Conservation (phyloP, 2,113 vertebrate genomes). For the Taxidea taxus region DNA sequence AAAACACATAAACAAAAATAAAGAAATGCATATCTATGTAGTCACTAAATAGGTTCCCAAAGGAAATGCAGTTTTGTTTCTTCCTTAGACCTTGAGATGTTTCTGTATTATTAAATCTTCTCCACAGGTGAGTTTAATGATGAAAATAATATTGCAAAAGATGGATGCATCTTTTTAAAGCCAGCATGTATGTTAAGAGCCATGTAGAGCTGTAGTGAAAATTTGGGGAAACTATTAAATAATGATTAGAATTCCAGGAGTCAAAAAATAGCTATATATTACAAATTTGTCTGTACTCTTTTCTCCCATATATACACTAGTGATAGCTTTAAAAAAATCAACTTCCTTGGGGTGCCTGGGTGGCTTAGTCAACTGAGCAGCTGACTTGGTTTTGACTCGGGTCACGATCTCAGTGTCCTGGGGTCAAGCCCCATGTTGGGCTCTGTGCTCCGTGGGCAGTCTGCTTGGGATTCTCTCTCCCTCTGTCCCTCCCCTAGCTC, state of each 20-base stretch:
- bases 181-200: background rate
- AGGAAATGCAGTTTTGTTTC: background rate
- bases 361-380: background rate
- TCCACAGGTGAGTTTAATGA: background rate
- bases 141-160: background rate
- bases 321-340: background rate
- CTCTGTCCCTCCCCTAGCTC: background rate
- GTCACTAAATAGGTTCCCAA: background rate
- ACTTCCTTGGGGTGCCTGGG: background rate
- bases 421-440: background rate
- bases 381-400: background rate
- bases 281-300: background rate
- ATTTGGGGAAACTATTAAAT: background rate
- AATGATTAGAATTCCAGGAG: background rate
- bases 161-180: background rate
- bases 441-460: background rate
- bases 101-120: background rate
- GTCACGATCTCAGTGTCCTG: background rate
- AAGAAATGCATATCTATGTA: background rate
- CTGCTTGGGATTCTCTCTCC: background rate
- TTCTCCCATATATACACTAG: background rate
- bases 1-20: background rate
- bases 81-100: background rate
- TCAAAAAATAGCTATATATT: background rate
- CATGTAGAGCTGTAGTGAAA: background rate